Conservation (phyloP, 1,140 invertebrate genomes). For the Luehdorfia chinensis region DNA sequence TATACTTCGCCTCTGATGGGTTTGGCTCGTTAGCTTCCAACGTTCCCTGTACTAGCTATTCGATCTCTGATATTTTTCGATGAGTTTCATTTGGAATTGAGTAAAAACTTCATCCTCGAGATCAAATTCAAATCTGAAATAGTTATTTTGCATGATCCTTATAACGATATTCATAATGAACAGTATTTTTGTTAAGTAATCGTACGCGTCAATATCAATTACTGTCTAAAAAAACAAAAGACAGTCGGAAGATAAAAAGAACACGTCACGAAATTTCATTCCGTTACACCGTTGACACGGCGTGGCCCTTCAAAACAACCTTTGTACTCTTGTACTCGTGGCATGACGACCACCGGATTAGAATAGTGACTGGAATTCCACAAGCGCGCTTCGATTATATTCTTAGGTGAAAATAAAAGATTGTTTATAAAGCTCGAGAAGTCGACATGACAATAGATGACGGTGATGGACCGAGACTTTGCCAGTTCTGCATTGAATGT, state of each 20-base stretch:
- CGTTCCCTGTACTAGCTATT: constrained; percentile 1
- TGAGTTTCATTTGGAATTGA: too few relatives aligned
- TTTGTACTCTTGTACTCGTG: constrained; percentile 65
- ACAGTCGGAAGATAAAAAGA: too few relatives aligned
- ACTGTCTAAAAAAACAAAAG: too few relatives aligned
- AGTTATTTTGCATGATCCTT: too few relatives aligned
- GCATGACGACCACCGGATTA: constrained; percentile 66
- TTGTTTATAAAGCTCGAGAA: constrained; percentile 71
- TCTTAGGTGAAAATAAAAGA: constrained; percentile 73
- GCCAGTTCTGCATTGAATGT: constrained; percentile 28
- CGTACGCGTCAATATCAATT: too few relatives aligned
- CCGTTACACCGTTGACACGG: too few relatives aligned
- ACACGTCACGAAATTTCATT: too few relatives aligned
- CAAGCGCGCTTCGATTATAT: constrained; percentile 68
- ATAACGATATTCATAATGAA: too few relatives aligned
- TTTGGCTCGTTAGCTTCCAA: not conserved
- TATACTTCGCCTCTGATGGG: constrained; percentile 1
- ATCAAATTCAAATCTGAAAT: too few relatives aligned
- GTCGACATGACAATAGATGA: constrained; percentile 70
- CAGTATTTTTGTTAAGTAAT: too few relatives aligned
- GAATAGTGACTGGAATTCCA: constrained; percentile 68
- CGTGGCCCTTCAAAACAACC: constrained; percentile 64
- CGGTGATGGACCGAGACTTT: constrained; percentile 56
- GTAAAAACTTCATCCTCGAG: too few relatives aligned
- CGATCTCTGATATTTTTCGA: too few relatives aligned